A percentile compares a stretch with the other conserved stretches of the same genome.
These are phyloP conservation scores for Ispidina picta DNA, from an alignment of 2,797 vertebrate genomes.

Conservation along the genomic window DNA sequence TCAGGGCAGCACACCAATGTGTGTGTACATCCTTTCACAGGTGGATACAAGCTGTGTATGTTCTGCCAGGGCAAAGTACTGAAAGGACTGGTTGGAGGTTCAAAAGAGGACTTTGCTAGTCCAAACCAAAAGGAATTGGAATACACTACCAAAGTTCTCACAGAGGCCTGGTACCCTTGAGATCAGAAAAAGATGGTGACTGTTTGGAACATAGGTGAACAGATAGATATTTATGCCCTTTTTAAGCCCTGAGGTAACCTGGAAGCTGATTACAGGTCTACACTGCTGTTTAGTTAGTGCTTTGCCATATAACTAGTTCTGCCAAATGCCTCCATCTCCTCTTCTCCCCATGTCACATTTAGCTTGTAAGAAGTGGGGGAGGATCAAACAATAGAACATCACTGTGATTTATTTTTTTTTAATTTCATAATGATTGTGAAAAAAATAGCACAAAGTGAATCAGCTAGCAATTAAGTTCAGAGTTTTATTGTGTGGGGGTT, in stretches of 20 bases:
- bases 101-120: neutral
- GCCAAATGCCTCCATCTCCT: neutral
- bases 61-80: neutral
- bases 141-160: neutral
- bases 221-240: neutral
- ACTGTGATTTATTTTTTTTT: neutral
- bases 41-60: neutral
- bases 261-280: neutral
- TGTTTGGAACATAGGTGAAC: neutral
- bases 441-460: neutral
- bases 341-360: neutral
- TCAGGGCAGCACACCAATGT: fast-evolving
- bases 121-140: neutral
- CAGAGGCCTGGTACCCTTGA: neutral
- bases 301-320: neutral
- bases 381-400: neutral
- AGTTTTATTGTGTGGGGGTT: neutral
- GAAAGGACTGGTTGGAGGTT: neutral
- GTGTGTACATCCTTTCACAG: neutral
- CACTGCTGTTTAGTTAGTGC: neutral
- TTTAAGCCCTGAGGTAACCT: neutral
- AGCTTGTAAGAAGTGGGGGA: neutral
- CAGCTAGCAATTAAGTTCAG: neutral
- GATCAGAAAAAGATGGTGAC: neutral
- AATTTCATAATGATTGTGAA: neutral